phyloP scores from a whole-genome alignment of 2,113 vertebrate species.

The Morone saxatilis region DNA sequence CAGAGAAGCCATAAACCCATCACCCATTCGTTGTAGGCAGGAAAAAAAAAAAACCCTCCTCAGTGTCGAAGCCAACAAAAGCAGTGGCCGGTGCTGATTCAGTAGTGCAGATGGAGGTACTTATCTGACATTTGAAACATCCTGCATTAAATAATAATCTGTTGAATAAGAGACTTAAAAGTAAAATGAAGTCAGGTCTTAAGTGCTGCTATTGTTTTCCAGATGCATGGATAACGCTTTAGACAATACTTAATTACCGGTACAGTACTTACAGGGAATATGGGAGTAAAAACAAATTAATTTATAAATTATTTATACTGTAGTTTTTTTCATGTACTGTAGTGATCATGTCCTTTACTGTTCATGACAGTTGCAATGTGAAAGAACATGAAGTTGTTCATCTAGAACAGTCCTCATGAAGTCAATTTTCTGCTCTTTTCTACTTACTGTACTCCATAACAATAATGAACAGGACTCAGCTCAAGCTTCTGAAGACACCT shows the following conservation, averaged over 20 bases:
- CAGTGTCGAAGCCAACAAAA: constrained; percentile 55
- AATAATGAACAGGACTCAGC: background rate
- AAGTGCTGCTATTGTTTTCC: background rate
- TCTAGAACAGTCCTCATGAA: background rate
- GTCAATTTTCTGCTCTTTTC: background rate
- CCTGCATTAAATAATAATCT: background rate
- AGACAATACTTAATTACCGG: background rate
- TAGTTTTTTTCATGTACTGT: background rate
- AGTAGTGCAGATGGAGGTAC: background rate
- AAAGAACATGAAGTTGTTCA: background rate
- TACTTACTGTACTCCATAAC: no score
- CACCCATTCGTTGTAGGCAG: constrained; percentile 43
- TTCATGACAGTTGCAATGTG: background rate
- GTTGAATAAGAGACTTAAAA: background rate
- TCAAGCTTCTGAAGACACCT: background rate
- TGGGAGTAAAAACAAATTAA: no score
- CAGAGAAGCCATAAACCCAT: constrained; percentile 61
- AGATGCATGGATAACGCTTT: background rate
- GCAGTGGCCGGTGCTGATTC: constrained; percentile 40
- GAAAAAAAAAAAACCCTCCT: constrained; percentile 54
- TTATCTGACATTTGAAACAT: constrained; percentile 5
- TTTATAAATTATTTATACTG: no score
- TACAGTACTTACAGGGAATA: background rate
- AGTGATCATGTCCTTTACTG: background rate
- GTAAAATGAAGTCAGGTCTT: background rate